Conservation (phyloP, 2,888 invertebrate species). For the Calliopum simillimum region DNA sequence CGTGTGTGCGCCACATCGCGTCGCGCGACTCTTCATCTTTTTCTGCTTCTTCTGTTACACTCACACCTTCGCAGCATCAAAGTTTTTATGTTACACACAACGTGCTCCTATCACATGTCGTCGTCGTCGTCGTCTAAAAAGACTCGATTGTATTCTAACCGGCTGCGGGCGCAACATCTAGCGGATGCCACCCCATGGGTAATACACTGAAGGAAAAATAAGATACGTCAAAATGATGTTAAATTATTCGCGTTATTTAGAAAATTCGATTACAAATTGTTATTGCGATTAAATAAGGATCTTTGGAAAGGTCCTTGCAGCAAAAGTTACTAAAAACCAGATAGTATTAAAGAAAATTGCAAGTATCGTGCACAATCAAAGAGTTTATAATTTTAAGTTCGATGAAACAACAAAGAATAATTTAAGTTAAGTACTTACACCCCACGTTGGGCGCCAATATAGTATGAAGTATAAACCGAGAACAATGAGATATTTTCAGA, state of each 20-base stretch:
- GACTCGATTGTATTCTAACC: constrained; percentile 41
- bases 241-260: neutral
- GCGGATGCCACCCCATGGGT: constrained; percentile 11
- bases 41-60: neutral
- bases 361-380: too few relatives aligned
- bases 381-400: too few relatives aligned
- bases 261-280: neutral
- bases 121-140: constrained; percentile 32
- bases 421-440: too few relatives aligned
- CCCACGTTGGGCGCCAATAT: too few relatives aligned
- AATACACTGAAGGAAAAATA: constrained; percentile 26
- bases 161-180: constrained; percentile 6
- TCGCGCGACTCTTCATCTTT: neutral
- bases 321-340: too few relatives aligned
- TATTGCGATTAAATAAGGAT: neutral
- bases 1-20: constrained; percentile 33
- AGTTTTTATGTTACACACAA: constrained; percentile 2
- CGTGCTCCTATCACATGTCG: constrained; percentile 31
- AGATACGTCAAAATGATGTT: neutral
- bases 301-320: neutral
- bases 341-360: too few relatives aligned
- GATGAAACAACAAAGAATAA: too few relatives aligned
- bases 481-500: too few relatives aligned
- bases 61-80: neutral
- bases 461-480: too few relatives aligned